Conservation (phyloP, 2,888 invertebrate species). For the Serrognathus titanus region DNA sequence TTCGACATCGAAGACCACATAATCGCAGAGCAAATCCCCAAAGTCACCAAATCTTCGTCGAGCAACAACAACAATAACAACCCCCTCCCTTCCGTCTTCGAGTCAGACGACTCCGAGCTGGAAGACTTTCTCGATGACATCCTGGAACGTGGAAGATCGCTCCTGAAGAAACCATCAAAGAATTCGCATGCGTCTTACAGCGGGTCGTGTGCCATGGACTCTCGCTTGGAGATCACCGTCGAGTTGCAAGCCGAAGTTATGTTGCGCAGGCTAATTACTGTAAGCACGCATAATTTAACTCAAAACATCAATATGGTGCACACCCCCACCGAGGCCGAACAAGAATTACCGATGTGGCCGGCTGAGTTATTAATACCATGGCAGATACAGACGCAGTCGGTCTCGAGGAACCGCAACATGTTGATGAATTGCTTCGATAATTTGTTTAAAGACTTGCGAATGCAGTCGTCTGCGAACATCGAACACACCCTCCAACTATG, state of each 20-base stretch:
- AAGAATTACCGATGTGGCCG: constrained; percentile 50
- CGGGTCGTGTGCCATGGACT: constrained; percentile 68
- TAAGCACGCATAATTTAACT: constrained; percentile 38
- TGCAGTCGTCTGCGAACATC: constrained; percentile 71
- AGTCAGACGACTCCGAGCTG: constrained; percentile 78
- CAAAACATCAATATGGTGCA: constrained; percentile 42
- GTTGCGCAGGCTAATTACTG: constrained; percentile 55
- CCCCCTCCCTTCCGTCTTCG: constrained; percentile 65
- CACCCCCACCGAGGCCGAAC: constrained; percentile 42
- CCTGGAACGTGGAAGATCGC: constrained; percentile 58
- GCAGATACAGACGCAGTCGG: constrained; percentile 51
- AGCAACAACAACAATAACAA: constrained; percentile 45
- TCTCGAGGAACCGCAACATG: constrained; percentile 55
- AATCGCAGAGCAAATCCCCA: constrained; percentile 25
- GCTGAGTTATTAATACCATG: constrained; percentile 49
- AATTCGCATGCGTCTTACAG: constrained; percentile 25
- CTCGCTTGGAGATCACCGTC: constrained; percentile 75
- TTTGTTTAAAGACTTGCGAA: constrained; percentile 64
- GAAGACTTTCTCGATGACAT: constrained; percentile 74
- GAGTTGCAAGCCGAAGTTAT: constrained; percentile 75
- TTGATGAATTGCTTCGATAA: constrained; percentile 66
- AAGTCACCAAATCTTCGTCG: constrained; percentile 9
- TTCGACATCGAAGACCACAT: constrained; percentile 36
- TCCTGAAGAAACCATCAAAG: constrained; percentile 45
- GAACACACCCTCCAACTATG: constrained; percentile 83